phyloP scores from a whole-genome alignment of 2,797 vertebrate genomes.

The Trichosurus vulpecula region DNA sequence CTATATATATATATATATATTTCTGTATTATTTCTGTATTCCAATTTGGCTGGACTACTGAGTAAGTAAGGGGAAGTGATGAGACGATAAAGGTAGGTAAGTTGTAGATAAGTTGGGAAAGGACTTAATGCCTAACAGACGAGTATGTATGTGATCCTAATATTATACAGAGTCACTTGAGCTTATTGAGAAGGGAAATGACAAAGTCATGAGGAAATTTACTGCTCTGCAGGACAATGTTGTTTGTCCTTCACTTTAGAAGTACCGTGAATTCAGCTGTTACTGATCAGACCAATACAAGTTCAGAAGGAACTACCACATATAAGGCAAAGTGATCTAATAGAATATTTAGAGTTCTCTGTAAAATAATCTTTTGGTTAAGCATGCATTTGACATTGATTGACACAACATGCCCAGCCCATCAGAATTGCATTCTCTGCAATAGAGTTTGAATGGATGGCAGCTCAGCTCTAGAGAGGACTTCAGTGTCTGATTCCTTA shows the following conservation, averaged over 20 bases:
- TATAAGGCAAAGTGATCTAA: too few relatives aligned
- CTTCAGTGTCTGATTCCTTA: neutral
- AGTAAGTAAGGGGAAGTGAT: neutral
- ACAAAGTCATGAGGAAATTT: neutral
- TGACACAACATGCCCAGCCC: neutral
- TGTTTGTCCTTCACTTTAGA: too few relatives aligned
- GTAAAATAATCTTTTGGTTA: neutral
- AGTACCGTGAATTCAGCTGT: too few relatives aligned
- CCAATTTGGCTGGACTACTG: neutral
- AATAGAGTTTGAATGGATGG: neutral
- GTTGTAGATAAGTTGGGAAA: neutral
- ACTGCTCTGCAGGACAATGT: neutral
- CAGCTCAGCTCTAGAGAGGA: neutral
- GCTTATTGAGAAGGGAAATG: neutral
- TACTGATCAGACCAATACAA: too few relatives aligned
- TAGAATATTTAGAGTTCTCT: neutral
- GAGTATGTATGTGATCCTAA: neutral
- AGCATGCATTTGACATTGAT: neutral
- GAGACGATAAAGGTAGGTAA: too few relatives aligned
- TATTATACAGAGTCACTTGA: neutral
- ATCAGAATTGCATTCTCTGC: neutral
- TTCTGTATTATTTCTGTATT: neutral
- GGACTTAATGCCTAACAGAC: neutral
- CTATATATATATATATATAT: too few relatives aligned
- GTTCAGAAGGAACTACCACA: too few relatives aligned